These are phyloP conservation scores for Xerus rutilus DNA, from an alignment of 2,797 vertebrate genomes.

Conservation along the genomic window DNA sequence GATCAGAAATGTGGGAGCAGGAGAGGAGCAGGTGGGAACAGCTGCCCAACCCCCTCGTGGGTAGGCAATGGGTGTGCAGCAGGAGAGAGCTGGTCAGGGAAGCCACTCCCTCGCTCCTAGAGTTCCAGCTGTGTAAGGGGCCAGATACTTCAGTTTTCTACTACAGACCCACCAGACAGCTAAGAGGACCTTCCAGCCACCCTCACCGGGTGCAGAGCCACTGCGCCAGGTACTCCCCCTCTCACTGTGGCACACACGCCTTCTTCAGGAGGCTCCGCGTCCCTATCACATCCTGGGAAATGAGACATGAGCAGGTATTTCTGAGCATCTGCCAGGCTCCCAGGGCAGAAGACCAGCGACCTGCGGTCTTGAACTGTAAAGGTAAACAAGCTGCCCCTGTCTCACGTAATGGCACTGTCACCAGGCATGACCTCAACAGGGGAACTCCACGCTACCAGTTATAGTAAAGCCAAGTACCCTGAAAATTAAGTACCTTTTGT, in stretches of 20 bases:
- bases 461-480: background rate
- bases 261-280: background rate
- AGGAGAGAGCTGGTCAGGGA: background rate
- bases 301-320: background rate
- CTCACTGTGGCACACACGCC: background rate
- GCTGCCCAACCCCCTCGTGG: background rate
- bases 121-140: background rate
- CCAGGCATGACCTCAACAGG: background rate
- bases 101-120: background rate
- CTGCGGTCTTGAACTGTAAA: background rate
- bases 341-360: background rate
- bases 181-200: background rate
- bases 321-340: background rate
- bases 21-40: background rate
- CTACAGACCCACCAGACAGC: background rate
- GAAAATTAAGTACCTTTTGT: background rate
- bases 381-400: background rate
- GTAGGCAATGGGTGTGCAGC: background rate
- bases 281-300: background rate
- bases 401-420: background rate
- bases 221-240: fast-evolving
- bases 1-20: background rate
- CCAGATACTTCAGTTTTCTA: background rate
- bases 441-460: background rate
- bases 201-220: fast-evolving